Conservation (phyloP, 2,113 vertebrate genomes). For the Alosa alosa region DNA sequence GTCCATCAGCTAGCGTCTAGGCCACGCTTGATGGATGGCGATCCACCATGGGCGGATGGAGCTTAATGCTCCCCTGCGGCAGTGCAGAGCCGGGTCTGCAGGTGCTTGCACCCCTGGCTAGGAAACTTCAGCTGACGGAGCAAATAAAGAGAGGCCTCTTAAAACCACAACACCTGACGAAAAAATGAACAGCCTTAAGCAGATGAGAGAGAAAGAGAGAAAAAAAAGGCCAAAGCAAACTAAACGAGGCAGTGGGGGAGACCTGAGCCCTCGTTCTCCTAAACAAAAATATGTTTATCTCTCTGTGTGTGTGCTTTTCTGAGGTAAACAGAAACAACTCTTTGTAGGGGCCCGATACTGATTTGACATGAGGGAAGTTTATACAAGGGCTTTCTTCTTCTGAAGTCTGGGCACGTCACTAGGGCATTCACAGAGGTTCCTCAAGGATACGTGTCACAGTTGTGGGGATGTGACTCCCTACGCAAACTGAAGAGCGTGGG, state of each 20-base stretch:
- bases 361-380: conserved; percentile 58
- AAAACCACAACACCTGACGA: conserved; percentile 59
- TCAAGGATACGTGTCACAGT: not conserved
- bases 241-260: not conserved
- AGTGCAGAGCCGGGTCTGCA: conserved; percentile 26
- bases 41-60: conserved; percentile 45
- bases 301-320: not conserved
- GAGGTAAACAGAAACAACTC: not conserved
- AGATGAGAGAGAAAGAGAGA: conserved; percentile 13
- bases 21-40: conserved; percentile 42
- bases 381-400: conserved; percentile 48
- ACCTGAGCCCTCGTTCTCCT: not conserved
- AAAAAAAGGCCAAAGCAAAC: not conserved
- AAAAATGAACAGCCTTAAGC: conserved; percentile 29
- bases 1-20: conserved; percentile 22
- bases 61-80: conserved; percentile 47
- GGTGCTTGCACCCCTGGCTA: conserved; percentile 47
- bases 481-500: not conserved
- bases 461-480: not conserved
- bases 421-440: not conserved
- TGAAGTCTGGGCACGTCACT: not conserved
- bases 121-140: conserved; percentile 51
- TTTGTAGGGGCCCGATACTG: conserved; percentile 47
- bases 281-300: conserved; percentile 8
- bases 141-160: conserved; percentile 56